Evolutionary conservation across 2,888 invertebrate species (phyloP).

Genomic region (Orchesellides sinensis): DNA sequence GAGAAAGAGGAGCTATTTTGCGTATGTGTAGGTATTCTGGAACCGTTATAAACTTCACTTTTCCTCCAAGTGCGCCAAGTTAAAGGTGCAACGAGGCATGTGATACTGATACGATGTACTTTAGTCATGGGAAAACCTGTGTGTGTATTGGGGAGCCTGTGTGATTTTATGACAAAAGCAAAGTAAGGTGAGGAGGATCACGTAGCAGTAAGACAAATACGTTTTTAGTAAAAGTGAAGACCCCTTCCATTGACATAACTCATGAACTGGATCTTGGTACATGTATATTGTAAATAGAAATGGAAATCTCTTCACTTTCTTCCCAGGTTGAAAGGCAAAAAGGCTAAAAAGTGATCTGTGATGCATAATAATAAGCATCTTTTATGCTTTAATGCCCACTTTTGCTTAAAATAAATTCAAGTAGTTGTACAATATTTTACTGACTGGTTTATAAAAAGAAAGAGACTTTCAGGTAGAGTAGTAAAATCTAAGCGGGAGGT

Average conservation of each 20-base stretch:
- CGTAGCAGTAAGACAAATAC: slow-evolving; percentile 29
- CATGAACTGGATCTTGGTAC: slow-evolving; percentile 52
- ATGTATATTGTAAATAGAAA: not conserved
- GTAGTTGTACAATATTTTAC: not conserved
- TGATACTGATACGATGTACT: slow-evolving; percentile 20
- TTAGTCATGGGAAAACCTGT: slow-evolving; percentile 55
- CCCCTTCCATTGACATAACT: slow-evolving; percentile 17
- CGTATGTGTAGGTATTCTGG: slow-evolving; percentile 5
- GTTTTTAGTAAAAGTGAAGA: slow-evolving; percentile 12
- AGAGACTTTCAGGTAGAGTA: slow-evolving; percentile 11
- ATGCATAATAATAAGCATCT: slow-evolving; percentile 38
- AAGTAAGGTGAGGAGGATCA: slow-evolving; percentile 2
- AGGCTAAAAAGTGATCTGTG: slow-evolving; percentile 35
- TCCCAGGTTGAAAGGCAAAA: not conserved
- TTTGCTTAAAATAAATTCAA: slow-evolving; percentile 23
- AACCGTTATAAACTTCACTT: not conserved
- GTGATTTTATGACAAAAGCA: slow-evolving; percentile 14
- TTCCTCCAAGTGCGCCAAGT: not conserved
- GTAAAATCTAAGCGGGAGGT: slow-evolving; percentile 25
- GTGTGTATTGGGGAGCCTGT: too few relatives aligned
- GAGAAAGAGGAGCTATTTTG: slow-evolving; percentile 18
- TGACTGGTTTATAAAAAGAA: not conserved
- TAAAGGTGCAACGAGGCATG: slow-evolving; percentile 49
- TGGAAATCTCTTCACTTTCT: slow-evolving; percentile 1
- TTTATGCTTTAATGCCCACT: slow-evolving; percentile 38